These are phyloP conservation scores for Pseudococcus jackbeardsleyi DNA, from an alignment of 2,888 invertebrate species.

Conservation along the genomic window DNA sequence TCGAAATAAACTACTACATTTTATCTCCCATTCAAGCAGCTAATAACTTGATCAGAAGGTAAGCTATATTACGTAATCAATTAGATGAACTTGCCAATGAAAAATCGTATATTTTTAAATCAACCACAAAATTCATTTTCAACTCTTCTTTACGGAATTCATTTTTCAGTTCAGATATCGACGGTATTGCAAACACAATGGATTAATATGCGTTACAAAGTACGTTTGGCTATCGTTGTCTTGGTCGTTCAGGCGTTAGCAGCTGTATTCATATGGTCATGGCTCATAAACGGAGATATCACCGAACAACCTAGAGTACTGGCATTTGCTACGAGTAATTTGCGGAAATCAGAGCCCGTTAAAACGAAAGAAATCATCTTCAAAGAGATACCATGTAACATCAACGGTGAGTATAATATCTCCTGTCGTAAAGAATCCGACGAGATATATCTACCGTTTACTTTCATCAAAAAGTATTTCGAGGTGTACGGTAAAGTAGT, in stretches of 20 bases:
- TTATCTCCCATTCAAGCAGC: neutral
- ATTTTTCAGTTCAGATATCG: slow-evolving; percentile 16
- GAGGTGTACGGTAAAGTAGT: slow-evolving; percentile 91
- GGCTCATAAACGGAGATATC: slow-evolving; percentile 45
- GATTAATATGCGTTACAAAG: slow-evolving; percentile 61
- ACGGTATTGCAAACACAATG: slow-evolving; percentile 16
- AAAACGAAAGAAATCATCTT: slow-evolving; percentile 34
- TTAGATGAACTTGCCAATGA: neutral
- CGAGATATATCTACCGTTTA: slow-evolving; percentile 92
- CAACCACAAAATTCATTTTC: neutral
- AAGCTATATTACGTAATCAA: neutral
- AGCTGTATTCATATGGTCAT: slow-evolving; percentile 51
- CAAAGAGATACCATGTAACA: slow-evolving; percentile 85
- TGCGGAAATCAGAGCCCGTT: neutral
- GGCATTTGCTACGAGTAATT: slow-evolving; percentile 25
- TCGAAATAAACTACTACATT: neutral
- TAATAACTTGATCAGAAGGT: neutral
- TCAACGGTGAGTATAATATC: slow-evolving; percentile 87
- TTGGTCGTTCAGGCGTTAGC: slow-evolving; percentile 30
- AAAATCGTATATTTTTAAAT: neutral
- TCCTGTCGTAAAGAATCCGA: slow-evolving; percentile 84
- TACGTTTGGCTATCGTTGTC: slow-evolving; percentile 7
- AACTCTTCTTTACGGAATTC: neutral
- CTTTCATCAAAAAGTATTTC: slow-evolving; percentile 93
- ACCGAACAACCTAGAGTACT: slow-evolving; percentile 46